Percentiles rank a stretch among this genome's conserved stretches.
Conservation (phyloP, 1,140 invertebrate genomes). For the Hypothenemus hampei region DNA sequence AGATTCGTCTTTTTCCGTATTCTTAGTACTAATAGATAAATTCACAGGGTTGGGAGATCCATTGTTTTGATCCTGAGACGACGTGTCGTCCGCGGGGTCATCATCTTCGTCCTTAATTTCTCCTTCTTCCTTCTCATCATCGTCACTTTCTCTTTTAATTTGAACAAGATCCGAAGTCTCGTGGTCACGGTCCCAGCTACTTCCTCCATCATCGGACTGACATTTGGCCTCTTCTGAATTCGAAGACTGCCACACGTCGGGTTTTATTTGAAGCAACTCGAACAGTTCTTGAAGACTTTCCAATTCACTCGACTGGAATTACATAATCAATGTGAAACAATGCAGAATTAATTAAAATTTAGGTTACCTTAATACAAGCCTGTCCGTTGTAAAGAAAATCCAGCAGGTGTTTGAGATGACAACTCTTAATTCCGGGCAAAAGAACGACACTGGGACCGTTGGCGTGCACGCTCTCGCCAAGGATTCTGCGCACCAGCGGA, state of each 20-base stretch:
- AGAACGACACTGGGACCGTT: conserved; percentile 70
- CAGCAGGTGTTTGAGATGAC: conserved; percentile 70
- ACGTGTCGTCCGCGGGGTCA: conserved; percentile 31
- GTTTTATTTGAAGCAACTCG: conserved; percentile 76
- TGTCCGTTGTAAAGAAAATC: conserved; percentile 81
- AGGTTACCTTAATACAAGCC: conserved; percentile 67
- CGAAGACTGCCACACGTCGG: conserved; percentile 63
- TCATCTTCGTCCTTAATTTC: conserved; percentile 43
- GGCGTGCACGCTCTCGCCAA: conserved; percentile 67
- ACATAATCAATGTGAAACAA: background rate
- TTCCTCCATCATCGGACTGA: conserved; percentile 50
- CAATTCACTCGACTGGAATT: conserved; percentile 70
- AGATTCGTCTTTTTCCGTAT: conserved; percentile 38
- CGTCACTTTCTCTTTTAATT: conserved; percentile 55
- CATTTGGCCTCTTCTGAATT: conserved; percentile 47
- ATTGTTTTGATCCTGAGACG: conserved; percentile 34
- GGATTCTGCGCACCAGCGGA: conserved; percentile 68
- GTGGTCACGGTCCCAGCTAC: conserved; percentile 55
- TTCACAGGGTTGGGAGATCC: conserved; percentile 67
- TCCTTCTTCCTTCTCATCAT: conserved; percentile 44
- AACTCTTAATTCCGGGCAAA: conserved; percentile 71
- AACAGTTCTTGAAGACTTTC: conserved; percentile 75
- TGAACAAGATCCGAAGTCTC: conserved; percentile 52
- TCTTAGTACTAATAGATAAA: conserved; percentile 55
- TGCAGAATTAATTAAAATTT: background rate